A percentile compares a stretch with the other conserved stretches of the same genome.
phyloP scores from a whole-genome alignment of 2,888 invertebrate species.

The Drosophila pullipes region DNA sequence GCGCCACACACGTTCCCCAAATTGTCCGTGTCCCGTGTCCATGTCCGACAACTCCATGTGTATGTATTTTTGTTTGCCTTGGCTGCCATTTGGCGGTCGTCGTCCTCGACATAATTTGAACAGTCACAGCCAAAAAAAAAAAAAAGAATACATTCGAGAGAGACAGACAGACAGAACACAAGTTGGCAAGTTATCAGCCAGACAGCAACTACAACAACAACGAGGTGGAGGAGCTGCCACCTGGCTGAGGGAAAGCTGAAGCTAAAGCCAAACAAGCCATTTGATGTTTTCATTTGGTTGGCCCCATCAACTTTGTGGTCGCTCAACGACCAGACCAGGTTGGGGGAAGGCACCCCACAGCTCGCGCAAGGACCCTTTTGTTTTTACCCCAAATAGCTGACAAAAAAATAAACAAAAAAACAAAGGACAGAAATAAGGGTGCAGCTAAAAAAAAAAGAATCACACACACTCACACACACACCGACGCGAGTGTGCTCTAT shows the following conservation, averaged over 20 bases:
- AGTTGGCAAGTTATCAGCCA: slow-evolving; percentile 77
- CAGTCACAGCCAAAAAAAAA: slow-evolving; percentile 27
- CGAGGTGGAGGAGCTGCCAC: slow-evolving; percentile 44
- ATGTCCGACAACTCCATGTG: slow-evolving; percentile 15
- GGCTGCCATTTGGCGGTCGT: slow-evolving; percentile 75
- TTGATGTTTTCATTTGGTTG: slow-evolving; percentile 77
- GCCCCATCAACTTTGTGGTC: slow-evolving; percentile 65
- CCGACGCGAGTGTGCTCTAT: slow-evolving; percentile 45
- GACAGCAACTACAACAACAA: slow-evolving; percentile 36
- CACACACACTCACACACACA: slow-evolving; percentile 18
- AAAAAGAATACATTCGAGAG: slow-evolving; percentile 9
- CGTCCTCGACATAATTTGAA: slow-evolving; percentile 78
- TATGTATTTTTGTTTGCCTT: slow-evolving; percentile 58
- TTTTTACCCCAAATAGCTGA: slow-evolving; percentile 52
- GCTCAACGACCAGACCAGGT: slow-evolving; percentile 38
- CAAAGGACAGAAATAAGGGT: slow-evolving; percentile 31
- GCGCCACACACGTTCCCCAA: slow-evolving; percentile 70
- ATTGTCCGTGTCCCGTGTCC: slow-evolving; percentile 59
- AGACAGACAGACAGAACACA: slow-evolving; percentile 41
- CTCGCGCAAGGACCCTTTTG: slow-evolving; percentile 41
- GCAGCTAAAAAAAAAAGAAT: slow-evolving; percentile 22
- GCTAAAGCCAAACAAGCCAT: slow-evolving; percentile 69
- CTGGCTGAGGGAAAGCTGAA: slow-evolving; percentile 52
- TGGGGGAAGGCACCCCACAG: slow-evolving; percentile 29
- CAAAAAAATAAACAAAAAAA: slow-evolving; percentile 21